Evolutionary conservation across 2,888 invertebrate genomes (phyloP).

Genomic region (Rugalucina vietnamica): DNA sequence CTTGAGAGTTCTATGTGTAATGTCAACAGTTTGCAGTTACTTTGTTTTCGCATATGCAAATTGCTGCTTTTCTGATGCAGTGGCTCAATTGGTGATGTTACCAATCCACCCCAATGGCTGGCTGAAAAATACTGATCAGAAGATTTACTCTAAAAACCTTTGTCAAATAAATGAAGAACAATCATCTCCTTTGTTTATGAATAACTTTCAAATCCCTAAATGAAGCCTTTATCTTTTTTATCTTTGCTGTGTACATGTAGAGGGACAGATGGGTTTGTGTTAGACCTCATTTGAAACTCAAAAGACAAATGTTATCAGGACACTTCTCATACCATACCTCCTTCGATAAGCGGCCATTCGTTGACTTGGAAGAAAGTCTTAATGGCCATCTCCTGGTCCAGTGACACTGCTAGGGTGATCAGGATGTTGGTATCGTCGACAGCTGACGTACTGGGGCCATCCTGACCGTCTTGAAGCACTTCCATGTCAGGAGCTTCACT

Average conservation of each 20-base stretch:
- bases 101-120: too few species aligned
- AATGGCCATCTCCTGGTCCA: conserved; percentile 66
- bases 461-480: neutral
- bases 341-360: conserved; percentile 67
- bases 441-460: neutral
- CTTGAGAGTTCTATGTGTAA: too few species aligned
- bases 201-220: too few species aligned
- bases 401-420: conserved; percentile 56
- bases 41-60: too few species aligned
- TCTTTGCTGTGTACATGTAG: neutral
- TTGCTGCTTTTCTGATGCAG: too few species aligned
- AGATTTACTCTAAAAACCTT: too few species aligned
- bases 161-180: too few species aligned
- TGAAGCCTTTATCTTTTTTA: too few species aligned
- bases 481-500: neutral
- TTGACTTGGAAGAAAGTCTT: conserved; percentile 70
- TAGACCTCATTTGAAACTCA: neutral
- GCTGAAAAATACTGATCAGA: too few species aligned
- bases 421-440: conserved; percentile 2
- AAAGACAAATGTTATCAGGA: neutral
- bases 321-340: conserved; percentile 9
- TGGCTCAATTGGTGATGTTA: too few species aligned
- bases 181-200: too few species aligned
- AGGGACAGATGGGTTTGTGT: neutral
- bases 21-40: too few species aligned